Conservation (phyloP, 2,888 invertebrate genomes). For the Chaitophorus viminalis region DNA sequence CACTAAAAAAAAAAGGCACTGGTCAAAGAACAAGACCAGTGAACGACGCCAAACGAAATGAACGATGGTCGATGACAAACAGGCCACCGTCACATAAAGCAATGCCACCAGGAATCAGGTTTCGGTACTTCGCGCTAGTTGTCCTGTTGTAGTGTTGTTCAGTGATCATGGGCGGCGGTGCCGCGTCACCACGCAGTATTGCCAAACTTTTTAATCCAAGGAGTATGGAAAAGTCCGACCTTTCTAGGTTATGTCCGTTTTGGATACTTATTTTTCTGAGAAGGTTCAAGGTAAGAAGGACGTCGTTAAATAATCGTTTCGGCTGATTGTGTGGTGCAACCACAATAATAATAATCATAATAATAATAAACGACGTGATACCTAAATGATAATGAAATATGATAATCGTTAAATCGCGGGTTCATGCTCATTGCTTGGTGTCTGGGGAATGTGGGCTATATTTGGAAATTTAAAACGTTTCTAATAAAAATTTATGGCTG, state of each 20-base stretch:
- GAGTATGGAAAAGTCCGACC: not conserved
- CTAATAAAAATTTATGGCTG: not conserved
- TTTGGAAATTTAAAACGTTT: not conserved
- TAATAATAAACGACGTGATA: not conserved
- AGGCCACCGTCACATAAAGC: too few species aligned
- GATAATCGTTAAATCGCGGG: not conserved
- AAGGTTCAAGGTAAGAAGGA: too few species aligned
- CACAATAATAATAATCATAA: conserved; percentile 6
- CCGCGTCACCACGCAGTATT: not conserved
- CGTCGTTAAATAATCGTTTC: not conserved
- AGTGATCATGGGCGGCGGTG: not conserved
- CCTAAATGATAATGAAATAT: not conserved
- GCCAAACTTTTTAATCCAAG: not conserved
- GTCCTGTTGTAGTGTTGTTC: not conserved
- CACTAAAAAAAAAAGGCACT: too few species aligned
- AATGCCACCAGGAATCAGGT: not conserved
- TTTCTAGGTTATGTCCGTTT: not conserved
- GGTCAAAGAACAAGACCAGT: not conserved
- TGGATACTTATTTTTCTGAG: too few species aligned
- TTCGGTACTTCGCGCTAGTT: not conserved
- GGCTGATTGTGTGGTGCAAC: not conserved
- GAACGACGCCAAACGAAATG: conserved; percentile 11
- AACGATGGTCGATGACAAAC: not conserved
- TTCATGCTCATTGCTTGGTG: not conserved
- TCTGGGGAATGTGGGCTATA: not conserved